phyloP scores from a whole-genome alignment of 2,888 invertebrate genomes.

The Brassicogethes aeneus region DNA sequence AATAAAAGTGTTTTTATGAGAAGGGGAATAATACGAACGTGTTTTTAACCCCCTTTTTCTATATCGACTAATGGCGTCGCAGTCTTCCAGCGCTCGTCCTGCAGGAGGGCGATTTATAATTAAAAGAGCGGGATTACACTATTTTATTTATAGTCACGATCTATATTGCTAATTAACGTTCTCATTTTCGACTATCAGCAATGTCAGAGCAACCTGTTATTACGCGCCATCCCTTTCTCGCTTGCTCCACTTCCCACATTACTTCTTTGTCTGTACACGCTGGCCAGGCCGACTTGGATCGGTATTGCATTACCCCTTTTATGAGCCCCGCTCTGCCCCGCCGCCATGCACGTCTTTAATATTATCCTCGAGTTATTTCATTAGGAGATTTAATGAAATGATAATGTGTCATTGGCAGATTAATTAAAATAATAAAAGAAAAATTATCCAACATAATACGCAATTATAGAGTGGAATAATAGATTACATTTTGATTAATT shows the following conservation, averaged over 20 bases:
- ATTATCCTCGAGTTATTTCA: constrained; percentile 2
- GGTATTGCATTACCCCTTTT: constrained; percentile 13
- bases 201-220: constrained; percentile 32
- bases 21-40: too few species aligned
- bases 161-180: constrained; percentile 42
- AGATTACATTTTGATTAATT: too few species aligned
- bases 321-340: not conserved
- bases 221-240: too few species aligned
- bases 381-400: constrained; percentile 2
- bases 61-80: too few species aligned
- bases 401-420: not conserved
- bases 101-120: constrained; percentile 36
- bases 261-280: too few species aligned
- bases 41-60: too few species aligned
- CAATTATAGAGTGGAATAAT: too few species aligned
- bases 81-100: too few species aligned
- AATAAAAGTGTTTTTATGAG: too few species aligned
- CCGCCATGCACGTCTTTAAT: not conserved
- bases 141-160: constrained; percentile 43
- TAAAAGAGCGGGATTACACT: constrained; percentile 39
- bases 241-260: too few species aligned
- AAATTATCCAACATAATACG: too few species aligned
- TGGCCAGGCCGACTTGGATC: too few species aligned
- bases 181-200: constrained; percentile 36
- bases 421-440: constrained; percentile 2